A percentile compares a stretch with the other conserved stretches of the same genome.
Conservation (phyloP, 2,888 invertebrate genomes). For the Drosophila sordidula region DNA sequence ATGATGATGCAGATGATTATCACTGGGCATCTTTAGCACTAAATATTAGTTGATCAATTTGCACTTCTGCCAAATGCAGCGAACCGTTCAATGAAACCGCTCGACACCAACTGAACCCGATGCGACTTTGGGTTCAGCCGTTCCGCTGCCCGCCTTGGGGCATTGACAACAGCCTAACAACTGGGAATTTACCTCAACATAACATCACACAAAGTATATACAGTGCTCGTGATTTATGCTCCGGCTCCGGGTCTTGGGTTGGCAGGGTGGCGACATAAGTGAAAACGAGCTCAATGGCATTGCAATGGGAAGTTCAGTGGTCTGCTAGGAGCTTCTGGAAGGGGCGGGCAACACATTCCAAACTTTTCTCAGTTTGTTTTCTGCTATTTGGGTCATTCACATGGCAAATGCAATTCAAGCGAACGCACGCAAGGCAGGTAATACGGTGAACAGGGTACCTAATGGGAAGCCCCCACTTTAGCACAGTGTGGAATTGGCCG, state of each 20-base stretch:
- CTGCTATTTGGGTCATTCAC: slow-evolving; percentile 85
- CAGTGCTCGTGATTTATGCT: slow-evolving; percentile 65
- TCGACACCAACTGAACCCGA: slow-evolving; percentile 54
- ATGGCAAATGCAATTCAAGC: slow-evolving; percentile 69
- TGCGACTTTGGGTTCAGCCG: neutral
- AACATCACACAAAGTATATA: slow-evolving; percentile 68
- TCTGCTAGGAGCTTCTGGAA: too few relatives aligned
- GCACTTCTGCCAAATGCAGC: slow-evolving; percentile 2
- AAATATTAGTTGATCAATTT: neutral
- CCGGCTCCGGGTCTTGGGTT: slow-evolving; percentile 19
- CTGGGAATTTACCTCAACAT: slow-evolving; percentile 82
- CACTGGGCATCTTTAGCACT: slow-evolving; percentile 70
- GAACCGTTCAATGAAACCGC: slow-evolving; percentile 42
- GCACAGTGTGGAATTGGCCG: slow-evolving; percentile 36
- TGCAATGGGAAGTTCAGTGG: neutral
- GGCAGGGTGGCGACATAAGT: slow-evolving; percentile 44
- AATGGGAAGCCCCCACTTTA: slow-evolving; percentile 1
- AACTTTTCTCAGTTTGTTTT: slow-evolving; percentile 68
- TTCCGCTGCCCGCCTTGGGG: slow-evolving; percentile 4
- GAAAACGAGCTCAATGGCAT: slow-evolving; percentile 82
- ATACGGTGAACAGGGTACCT: slow-evolving; percentile 1
- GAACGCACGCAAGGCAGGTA: slow-evolving; percentile 44
- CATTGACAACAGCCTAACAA: slow-evolving; percentile 68
- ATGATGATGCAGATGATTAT: slow-evolving; percentile 83
- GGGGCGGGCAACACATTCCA: slow-evolving; percentile 27